Base-by-base conservation (phyloP, 1,140 invertebrate species). In the Pollicipes pollicipes region DNA sequence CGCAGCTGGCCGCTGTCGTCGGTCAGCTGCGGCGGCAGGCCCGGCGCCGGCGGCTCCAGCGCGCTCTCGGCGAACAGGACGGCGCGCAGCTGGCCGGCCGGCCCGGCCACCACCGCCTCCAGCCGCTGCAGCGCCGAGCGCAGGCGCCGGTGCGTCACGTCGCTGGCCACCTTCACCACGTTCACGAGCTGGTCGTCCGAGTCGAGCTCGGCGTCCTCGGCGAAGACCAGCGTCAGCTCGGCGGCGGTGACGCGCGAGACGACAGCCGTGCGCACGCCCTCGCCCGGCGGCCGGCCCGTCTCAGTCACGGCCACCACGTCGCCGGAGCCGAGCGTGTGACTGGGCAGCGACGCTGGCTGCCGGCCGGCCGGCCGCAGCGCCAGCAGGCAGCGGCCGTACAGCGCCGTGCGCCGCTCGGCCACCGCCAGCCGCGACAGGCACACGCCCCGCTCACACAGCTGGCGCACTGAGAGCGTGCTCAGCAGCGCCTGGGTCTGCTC, bases 1-100 rank as follows among this genome's bases (percentile, higher is more conserved):
- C 0, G 86, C 89, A 28, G 87, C 89, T 17, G 88, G 85, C 71
- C 93, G 83, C 2, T 93, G 93, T 83, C 95, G 83, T 28, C 91
- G 91, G 75, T 88, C 86, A 29, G 88, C 90, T 69, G 79, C 78
- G 77, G 95, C 93, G 74, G 95, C 87, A 89, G 91, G 77, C 70
- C 8, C 26, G 70, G 45, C 30, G 13, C 24, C 30, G 30, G 30
- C n/a, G 26, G 26, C 21, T 26, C 26, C 21, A 69, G 26, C 26
- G 31, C 27, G 10, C 2, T 8, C 28, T 66, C 64, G 1, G 24
- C 64, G 28, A 66, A 66, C 64, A 66, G 4, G 10, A 29, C 27
- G 45, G 45, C 45, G 3, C 45, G 45, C 6, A 58, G 45, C 6
- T 17, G 45, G 10, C 45, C 45, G 2, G 17, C 45, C 10, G 45